Evolutionary conservation across 2,888 invertebrate genomes (phyloP), one percentile per base, ranked within the genome.

Genomic region (Halictus quadricinctus): DNA sequence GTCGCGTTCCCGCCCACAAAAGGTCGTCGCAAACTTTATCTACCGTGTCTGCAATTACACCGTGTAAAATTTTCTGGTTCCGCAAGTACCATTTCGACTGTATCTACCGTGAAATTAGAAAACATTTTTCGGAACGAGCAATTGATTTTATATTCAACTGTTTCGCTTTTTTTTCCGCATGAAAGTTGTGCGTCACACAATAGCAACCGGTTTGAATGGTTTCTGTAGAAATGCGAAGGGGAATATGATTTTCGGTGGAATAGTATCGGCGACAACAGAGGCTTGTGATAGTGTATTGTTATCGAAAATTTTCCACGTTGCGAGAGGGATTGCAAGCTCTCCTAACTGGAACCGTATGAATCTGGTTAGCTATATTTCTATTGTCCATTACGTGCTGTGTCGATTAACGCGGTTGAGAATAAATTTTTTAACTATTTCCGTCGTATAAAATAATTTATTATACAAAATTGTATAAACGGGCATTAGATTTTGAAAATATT

Each of bases 1-100:
- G 80, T 72, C 54, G 54, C 64, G 60, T 43, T 54, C 48, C 10
- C 15, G 18, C 21, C 48, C 8, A 18, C 18, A 58, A 29, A 74
- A n/a, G 41, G 29, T n/a, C 36, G 69, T 50, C 58, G 36, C 8
- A 25, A 36, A 36, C 15, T 60, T 58, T 46, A 76, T 66, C 15
- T 41, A 72, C 25, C 76, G 25, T 64, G 46, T 72, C 48, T 50
- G 66, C 72, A 85, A 75, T 73, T 66, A 54, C 78, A 15, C 5
- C 50, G 36, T 2, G 21, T 50, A n/a, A n/a, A 43, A 43, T 70
- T 54, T n/a, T 72, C 36, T n/a, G 50, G 15, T 41, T 41, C n/a
- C 13, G 41, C 21, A 41, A 69, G 8, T 64, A 18, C 7, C 64
- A 13, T 64, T 64, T 29, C 29, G 15, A 8, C 29, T 64, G 2